Evolutionary conservation across 2,113 vertebrate species (phyloP).

Genomic region (Oreotragus oreotragus): DNA sequence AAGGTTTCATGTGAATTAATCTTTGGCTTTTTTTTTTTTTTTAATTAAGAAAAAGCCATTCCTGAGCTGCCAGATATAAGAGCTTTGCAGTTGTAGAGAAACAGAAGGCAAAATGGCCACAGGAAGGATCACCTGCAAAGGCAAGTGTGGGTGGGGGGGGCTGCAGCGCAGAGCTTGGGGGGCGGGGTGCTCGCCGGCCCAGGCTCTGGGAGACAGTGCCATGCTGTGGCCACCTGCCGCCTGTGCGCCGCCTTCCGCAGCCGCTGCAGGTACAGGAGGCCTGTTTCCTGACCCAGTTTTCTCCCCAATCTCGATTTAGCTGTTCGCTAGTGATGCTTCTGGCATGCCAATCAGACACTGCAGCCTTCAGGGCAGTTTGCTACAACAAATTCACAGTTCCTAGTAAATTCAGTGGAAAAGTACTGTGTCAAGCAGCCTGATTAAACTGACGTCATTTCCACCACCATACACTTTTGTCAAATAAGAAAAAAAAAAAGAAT

Average conservation of each 20-base stretch:
- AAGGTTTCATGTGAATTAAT: neutral
- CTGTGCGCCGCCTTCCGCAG: slow-evolving; percentile 65
- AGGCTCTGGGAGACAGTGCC: slow-evolving; percentile 79
- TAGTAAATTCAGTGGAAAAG: slow-evolving; percentile 83
- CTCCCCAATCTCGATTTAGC: slow-evolving; percentile 81
- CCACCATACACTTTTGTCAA: slow-evolving; percentile 62
- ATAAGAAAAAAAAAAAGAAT: neutral
- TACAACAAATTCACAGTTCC: slow-evolving; percentile 77
- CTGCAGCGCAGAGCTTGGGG: neutral
- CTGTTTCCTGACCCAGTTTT: slow-evolving; percentile 84
- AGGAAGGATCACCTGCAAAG: slow-evolving; percentile 39
- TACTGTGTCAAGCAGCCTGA: slow-evolving; percentile 77
- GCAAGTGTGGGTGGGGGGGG: neutral
- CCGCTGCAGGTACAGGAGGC: slow-evolving; percentile 80
- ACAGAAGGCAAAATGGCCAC: slow-evolving; percentile 25
- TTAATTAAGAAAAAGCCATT: slow-evolving; percentile 3
- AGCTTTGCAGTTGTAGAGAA: neutral
- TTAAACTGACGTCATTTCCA: slow-evolving; percentile 72
- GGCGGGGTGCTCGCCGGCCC: neutral
- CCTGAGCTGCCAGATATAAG: slow-evolving; percentile 13
- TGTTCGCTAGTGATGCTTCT: slow-evolving; percentile 81
- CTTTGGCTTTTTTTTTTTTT: slow-evolving; percentile 7
- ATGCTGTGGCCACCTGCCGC: slow-evolving; percentile 77
- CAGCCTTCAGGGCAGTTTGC: slow-evolving; percentile 83
- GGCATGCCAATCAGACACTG: slow-evolving; percentile 86